Evolutionary conservation across 2,888 invertebrate species (phyloP).

Genomic region (Conomelus anceps): DNA sequence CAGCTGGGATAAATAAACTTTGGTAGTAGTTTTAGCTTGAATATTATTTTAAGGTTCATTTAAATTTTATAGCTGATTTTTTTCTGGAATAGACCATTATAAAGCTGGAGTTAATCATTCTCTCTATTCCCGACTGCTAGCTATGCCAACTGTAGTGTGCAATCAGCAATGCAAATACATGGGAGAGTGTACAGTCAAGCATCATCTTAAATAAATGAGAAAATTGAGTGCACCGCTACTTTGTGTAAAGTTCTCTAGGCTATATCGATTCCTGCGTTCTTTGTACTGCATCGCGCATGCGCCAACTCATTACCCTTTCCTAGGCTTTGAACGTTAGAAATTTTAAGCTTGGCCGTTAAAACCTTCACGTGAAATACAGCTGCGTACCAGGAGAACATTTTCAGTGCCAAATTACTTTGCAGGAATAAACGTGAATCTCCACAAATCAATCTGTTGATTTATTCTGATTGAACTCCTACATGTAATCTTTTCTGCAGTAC

Average conservation of each 20-base stretch:
- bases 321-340: slow-evolving; percentile 1
- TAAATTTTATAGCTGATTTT: too few species aligned
- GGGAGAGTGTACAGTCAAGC: not conserved
- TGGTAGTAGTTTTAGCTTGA: too few species aligned
- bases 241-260: slow-evolving; percentile 1
- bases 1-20: too few species aligned
- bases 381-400: not conserved
- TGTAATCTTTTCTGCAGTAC: not conserved
- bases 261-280: slow-evolving; percentile 11
- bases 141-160: not conserved
- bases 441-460: not conserved
- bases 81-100: too few species aligned
- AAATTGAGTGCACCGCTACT: slow-evolving; percentile 3
- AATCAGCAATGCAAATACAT: not conserved
- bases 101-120: not conserved
- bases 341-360: not conserved
- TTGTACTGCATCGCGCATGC: not conserved
- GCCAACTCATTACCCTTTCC: slow-evolving; percentile 15
- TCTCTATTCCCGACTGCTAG: not conserved
- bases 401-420: not conserved
- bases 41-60: too few species aligned
- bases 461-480: not conserved
- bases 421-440: not conserved
- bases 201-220: slow-evolving; percentile 5
- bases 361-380: not conserved